Evolutionary conservation across 2,888 invertebrate species (phyloP).

Genomic region (Tipula unca): DNA sequence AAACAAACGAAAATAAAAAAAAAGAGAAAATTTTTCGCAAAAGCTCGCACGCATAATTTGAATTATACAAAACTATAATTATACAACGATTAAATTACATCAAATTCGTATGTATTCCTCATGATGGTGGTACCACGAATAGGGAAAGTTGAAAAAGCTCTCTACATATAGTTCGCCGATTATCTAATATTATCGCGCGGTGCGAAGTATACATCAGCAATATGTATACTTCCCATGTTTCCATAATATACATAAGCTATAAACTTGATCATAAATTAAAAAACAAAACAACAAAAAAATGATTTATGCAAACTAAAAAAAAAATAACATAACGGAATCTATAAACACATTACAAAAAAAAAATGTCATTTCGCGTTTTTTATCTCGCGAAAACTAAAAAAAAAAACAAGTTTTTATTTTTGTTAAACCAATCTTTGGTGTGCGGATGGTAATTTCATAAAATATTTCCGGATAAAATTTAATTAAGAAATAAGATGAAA

Average conservation of each 20-base stretch:
- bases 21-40: not conserved
- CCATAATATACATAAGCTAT: not conserved
- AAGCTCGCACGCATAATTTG: not conserved
- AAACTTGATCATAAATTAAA: not conserved
- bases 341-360: not conserved
- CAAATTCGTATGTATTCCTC: not conserved
- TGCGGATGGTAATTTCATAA: not conserved
- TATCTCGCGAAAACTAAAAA: not conserved
- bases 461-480: not conserved
- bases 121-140: too few species aligned
- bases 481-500: not conserved
- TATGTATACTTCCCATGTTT: not conserved
- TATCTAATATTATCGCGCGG: not conserved
- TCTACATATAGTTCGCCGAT: not conserved
- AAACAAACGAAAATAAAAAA: too few species aligned
- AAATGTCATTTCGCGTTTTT: not conserved
- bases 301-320: not conserved
- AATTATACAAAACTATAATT: not conserved
- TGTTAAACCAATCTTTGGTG: not conserved
- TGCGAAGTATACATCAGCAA: not conserved
- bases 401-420: not conserved
- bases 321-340: not conserved
- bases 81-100: not conserved
- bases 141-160: not conserved
- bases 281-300: not conserved